These are phyloP conservation scores for Lycaon pictus DNA, from an alignment of 2,113 vertebrate species.

Conservation along the genomic window DNA sequence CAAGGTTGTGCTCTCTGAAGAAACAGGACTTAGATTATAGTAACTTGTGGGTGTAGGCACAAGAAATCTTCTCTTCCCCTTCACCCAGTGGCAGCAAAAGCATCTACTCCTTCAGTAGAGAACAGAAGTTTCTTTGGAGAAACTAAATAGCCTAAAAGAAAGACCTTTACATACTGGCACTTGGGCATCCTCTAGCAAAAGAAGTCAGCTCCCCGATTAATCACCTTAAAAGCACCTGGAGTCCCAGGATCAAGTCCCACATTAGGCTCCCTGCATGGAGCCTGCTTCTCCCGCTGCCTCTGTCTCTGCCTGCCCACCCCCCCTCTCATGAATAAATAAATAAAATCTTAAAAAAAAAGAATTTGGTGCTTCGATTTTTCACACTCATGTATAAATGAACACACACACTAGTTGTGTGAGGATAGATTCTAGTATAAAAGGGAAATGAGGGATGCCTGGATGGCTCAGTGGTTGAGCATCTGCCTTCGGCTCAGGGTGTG, in stretches of 20 bases:
- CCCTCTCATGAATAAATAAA: too few relatives aligned
- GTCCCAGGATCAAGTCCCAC: too few relatives aligned
- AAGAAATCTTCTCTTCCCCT: not conserved
- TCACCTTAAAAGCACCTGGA: not conserved
- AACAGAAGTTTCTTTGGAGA: not conserved
- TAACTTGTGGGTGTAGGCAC: not conserved
- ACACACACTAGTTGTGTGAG: not conserved
- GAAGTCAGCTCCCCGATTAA: not conserved
- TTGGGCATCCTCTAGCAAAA: not conserved
- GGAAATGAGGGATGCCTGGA: too few relatives aligned
- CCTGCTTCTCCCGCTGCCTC: too few relatives aligned
- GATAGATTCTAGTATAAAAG: not conserved
- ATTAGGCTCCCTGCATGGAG: too few relatives aligned
- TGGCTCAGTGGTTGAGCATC: too few relatives aligned
- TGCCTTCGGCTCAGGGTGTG: too few relatives aligned
- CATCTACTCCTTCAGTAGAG: not conserved
- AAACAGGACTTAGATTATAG: not conserved
- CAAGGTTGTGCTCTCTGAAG: not conserved
- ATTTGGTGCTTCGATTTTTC: not conserved
- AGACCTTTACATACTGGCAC: not conserved
- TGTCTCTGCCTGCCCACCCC: too few relatives aligned
- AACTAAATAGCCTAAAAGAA: not conserved
- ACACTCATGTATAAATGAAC: not conserved
- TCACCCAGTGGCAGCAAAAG: not conserved
- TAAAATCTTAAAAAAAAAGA: not conserved